Percentiles rank a stretch among this genome's conserved stretches.
These are phyloP conservation scores for Oreortyx pictus DNA, from an alignment of 2,797 vertebrate species.

Conservation along the genomic window DNA sequence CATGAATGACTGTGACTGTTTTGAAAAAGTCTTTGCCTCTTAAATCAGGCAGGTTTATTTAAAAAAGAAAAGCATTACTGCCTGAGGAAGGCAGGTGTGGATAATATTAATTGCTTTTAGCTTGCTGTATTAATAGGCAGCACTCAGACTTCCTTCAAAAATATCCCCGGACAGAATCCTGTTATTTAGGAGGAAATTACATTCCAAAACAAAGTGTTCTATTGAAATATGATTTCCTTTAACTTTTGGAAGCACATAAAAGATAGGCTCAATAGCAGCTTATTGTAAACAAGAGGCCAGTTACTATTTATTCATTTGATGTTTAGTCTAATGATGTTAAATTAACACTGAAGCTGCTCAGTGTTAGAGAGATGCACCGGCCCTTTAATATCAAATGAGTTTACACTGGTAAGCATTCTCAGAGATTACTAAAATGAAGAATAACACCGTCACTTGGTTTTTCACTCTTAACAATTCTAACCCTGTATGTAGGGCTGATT, in stretches of 20 bases:
- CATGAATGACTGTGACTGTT: neutral
- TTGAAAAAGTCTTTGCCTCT: neutral
- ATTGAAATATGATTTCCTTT: conserved; percentile 41
- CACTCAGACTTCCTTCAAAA: conserved; percentile 14
- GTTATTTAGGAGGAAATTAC: conserved; percentile 45
- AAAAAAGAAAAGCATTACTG: neutral
- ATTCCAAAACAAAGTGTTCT: conserved; percentile 15
- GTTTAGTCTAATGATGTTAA: neutral
- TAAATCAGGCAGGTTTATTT: neutral
- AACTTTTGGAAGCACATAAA: conserved; percentile 24
- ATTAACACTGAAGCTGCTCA: neutral
- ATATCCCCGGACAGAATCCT: neutral
- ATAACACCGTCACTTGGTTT: neutral
- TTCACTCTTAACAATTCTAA: neutral
- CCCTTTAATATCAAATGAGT: neutral
- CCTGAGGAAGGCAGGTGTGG: neutral
- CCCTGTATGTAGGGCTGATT: neutral
- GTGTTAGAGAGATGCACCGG: neutral
- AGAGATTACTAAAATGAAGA: neutral
- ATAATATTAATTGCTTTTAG: neutral
- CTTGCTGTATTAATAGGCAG: neutral
- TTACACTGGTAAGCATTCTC: neutral
- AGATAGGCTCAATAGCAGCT: neutral
- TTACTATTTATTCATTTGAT: conserved; percentile 21
- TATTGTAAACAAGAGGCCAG: neutral